These are phyloP conservation scores for Trichogramma pretiosum DNA, from an alignment of 1,140 invertebrate species.

Conservation along the genomic window DNA sequence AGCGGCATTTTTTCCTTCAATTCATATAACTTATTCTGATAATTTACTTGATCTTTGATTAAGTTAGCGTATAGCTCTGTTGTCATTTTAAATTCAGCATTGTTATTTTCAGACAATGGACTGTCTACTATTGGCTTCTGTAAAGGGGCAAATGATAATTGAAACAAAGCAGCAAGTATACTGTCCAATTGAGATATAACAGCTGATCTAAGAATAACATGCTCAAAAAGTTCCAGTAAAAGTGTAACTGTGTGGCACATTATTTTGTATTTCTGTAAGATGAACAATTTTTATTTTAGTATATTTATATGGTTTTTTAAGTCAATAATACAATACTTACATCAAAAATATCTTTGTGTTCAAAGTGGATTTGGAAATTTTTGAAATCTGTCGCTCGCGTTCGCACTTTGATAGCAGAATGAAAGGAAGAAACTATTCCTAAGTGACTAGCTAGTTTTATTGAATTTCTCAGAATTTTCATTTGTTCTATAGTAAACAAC, in stretches of 20 bases:
- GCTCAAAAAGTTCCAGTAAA: conserved; percentile 36
- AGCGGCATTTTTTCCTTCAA: conserved; percentile 52
- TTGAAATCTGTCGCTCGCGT: background rate
- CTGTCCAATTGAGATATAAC: conserved; percentile 40
- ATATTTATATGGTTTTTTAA: background rate
- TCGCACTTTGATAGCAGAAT: conserved; percentile 32
- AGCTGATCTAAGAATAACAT: conserved; percentile 34
- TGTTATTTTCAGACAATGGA: background rate
- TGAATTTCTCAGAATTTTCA: conserved; percentile 44
- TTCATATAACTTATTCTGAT: conserved; percentile 44
- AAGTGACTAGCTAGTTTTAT: conserved; percentile 55
- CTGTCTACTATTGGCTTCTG: conserved; percentile 43
- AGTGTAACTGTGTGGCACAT: conserved; percentile 30
- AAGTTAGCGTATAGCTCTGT: conserved; percentile 46
- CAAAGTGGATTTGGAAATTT: background rate
- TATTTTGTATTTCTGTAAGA: conserved; percentile 41
- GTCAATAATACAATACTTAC: background rate
- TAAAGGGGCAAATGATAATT: conserved; percentile 57
- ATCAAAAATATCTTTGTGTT: conserved; percentile 1
- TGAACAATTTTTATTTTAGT: conserved; percentile 2
- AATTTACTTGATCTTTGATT: conserved; percentile 45
- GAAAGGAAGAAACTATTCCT: conserved; percentile 56
- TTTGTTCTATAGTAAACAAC: conserved; percentile 51
- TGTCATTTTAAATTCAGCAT: conserved; percentile 29
- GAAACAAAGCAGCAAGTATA: conserved; percentile 59